Percentiles rank a stretch among this genome's conserved stretches.
Conservation (phyloP, 2,888 invertebrate species). For the Watsonalla cultraria region DNA sequence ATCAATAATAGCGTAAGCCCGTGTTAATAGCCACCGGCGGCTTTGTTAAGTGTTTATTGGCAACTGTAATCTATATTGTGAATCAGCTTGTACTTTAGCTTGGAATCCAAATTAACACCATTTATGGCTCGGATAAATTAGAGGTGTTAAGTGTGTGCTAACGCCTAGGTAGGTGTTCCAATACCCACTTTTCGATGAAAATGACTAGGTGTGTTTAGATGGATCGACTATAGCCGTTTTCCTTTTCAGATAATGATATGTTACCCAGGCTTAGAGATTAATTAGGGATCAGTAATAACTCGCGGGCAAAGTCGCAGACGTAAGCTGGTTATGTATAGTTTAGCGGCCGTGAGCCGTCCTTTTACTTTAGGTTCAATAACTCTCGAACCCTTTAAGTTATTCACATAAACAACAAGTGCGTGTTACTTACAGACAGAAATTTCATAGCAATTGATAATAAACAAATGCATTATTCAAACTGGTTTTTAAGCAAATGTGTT, state of each 20-base stretch:
- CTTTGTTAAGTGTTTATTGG: conserved; percentile 26
- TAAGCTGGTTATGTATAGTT: neutral
- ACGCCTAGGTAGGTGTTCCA: no score
- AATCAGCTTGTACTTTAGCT: neutral
- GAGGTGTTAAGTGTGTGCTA: no score
- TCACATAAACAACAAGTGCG: neutral
- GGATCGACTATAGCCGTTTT: no score
- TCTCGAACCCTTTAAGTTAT: neutral
- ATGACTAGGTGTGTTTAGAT: no score
- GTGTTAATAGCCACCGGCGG: conserved; percentile 18
- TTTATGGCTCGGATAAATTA: no score
- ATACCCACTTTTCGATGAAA: no score
- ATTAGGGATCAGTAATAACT: no score
- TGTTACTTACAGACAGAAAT: neutral
- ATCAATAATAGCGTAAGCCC: conserved; percentile 17
- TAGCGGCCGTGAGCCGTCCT: neutral
- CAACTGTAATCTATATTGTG: conserved; percentile 18
- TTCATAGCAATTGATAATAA: neutral
- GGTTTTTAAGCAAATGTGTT: no score
- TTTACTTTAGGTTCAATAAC: neutral
- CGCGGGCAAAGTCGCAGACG: no score
- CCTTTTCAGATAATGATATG: no score
- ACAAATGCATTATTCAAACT: neutral
- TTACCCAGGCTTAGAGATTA: no score
- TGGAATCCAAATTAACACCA: neutral